Evolutionary conservation across 2,797 vertebrate species (phyloP), one percentile per base, ranked within the genome.

Genomic region (Psittacula echo): DNA sequence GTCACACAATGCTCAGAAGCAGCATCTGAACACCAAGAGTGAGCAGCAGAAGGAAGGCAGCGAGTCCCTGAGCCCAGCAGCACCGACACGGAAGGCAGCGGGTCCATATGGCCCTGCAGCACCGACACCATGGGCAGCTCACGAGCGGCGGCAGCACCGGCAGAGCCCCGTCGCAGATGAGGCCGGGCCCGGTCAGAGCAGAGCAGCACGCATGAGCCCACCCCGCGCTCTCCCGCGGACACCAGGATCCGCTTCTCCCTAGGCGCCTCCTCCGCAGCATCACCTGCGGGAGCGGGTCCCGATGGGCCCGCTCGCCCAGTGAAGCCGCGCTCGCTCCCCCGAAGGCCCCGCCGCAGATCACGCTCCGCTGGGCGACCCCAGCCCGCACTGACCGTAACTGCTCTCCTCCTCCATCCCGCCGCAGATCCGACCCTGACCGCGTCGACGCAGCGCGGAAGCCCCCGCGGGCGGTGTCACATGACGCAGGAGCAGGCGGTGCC

Each of bases 371-470:
- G 27, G 29, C 53, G 13, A 23, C 45, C 27, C 17, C 45, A 23
- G 23, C 65, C 86, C 68, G 48, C 81, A 75, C 93, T 90, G 64
- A 92, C 91, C 86, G 80, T 79, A 89, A 50, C 75, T 70, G 68
- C 80, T 85, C 78, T 90, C 90, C 70, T 87, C 93, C 74, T 94
- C 93, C 93, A 92, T 92, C 26, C 87, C 90, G 61, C 86, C 89
- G 76, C 90, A 72, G 71, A 45, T 58, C 77, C 85, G 29, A 61
- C 53, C 80, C 64, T 84, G 90, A 87, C 81, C 87, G 75, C 58
- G 17, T 68, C 32, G 58, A 85, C 56, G 77, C 13, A 54, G 17
- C 61, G 34, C 76, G 30, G 86, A 75, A 9, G 75, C 44, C 70
- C 44, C 66, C 30, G 23, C 29, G 75, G 51, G 26, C 37, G 6